Conservation (phyloP, 1,140 invertebrate species). For the Apis florea region DNA sequence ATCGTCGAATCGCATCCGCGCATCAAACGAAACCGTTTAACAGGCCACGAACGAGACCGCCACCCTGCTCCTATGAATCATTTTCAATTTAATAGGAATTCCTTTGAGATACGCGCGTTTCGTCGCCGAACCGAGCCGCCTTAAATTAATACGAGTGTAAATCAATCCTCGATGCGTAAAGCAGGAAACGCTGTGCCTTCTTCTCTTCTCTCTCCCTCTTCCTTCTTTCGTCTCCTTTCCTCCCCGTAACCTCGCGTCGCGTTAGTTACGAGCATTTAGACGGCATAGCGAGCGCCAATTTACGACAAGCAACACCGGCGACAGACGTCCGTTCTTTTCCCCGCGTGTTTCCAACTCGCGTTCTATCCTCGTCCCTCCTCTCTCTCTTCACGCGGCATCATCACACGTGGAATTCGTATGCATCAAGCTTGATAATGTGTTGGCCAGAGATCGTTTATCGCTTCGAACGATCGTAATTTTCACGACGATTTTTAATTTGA, state of each 20-base stretch:
- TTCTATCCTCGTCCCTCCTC: neutral
- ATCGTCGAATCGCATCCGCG: neutral
- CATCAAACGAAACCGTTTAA: slow-evolving; percentile 10
- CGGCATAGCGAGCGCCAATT: slow-evolving; percentile 46
- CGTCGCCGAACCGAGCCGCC: neutral
- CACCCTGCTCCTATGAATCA: neutral
- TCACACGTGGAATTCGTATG: slow-evolving; percentile 41
- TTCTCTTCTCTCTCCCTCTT: no score
- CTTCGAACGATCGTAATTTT: neutral
- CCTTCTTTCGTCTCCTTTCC: no score
- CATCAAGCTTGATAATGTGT: slow-evolving; percentile 46
- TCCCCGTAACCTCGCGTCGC: no score
- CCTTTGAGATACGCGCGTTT: slow-evolving; percentile 43
- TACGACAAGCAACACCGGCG: slow-evolving; percentile 34
- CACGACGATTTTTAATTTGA: slow-evolving; percentile 1
- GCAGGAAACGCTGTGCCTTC: slow-evolving; percentile 14
- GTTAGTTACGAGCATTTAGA: slow-evolving; percentile 39
- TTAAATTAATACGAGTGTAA: slow-evolving; percentile 60
- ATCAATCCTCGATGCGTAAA: slow-evolving; percentile 41
- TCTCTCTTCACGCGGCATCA: no score
- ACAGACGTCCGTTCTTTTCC: slow-evolving; percentile 23
- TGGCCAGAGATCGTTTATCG: neutral
- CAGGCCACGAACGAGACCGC: neutral
- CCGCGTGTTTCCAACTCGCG: neutral
- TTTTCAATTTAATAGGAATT: slow-evolving; percentile 36